phyloP scores from a whole-genome alignment of 2,797 vertebrate genomes.

The Pipistrellus pipistrellus region DNA sequence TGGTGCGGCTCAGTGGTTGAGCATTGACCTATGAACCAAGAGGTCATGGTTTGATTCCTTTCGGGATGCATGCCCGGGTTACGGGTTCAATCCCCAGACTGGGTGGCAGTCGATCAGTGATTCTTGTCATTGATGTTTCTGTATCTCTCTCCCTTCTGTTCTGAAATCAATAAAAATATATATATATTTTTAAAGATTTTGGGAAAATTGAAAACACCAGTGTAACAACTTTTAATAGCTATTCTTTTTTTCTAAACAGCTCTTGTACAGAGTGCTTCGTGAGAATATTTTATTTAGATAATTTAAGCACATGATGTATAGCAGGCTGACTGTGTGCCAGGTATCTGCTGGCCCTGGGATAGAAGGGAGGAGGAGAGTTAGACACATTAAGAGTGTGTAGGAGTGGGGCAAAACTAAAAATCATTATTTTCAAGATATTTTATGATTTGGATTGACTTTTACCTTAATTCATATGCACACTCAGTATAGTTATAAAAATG shows the following conservation, averaged over 20 bases:
- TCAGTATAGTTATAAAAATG: background rate
- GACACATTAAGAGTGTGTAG: background rate
- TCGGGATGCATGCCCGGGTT: too few relatives aligned
- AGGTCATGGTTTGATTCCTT: too few relatives aligned
- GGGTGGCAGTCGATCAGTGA: too few relatives aligned
- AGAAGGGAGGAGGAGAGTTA: background rate
- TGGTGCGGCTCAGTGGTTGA: too few relatives aligned
- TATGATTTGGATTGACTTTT: background rate
- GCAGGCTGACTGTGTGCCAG: background rate
- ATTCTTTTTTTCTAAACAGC: background rate
- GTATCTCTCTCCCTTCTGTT: too few relatives aligned
- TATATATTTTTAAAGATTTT: too few relatives aligned
- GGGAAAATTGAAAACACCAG: background rate
- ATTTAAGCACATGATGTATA: fast-evolving
- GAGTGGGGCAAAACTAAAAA: background rate
- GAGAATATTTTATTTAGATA: background rate
- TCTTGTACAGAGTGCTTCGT: background rate
- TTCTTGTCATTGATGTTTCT: too few relatives aligned
- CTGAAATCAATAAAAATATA: too few relatives aligned
- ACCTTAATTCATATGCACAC: background rate
- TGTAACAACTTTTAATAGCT: background rate
- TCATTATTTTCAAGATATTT: background rate
- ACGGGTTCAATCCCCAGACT: too few relatives aligned
- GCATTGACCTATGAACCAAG: too few relatives aligned
- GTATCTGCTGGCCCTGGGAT: background rate